phyloP scores from a whole-genome alignment of 2,797 vertebrate species.

The Phataginus tricuspis region DNA sequence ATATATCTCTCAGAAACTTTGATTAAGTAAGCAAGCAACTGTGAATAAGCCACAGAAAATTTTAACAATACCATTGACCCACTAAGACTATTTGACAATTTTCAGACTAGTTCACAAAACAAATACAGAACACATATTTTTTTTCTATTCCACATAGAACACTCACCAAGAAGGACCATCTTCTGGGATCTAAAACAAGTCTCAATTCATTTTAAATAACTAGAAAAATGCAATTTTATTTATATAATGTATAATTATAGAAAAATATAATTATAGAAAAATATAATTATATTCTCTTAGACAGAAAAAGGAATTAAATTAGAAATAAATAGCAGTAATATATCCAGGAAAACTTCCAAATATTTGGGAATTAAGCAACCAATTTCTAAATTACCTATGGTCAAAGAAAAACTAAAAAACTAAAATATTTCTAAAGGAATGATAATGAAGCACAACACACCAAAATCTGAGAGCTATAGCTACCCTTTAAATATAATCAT shows the following conservation, averaged over 20 bases:
- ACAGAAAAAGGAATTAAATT: neutral
- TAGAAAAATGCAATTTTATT: neutral
- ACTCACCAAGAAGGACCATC: neutral
- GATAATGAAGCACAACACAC: neutral
- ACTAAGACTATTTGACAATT: neutral
- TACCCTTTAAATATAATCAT: neutral
- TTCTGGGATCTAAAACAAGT: neutral
- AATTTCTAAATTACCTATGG: neutral
- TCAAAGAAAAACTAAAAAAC: neutral
- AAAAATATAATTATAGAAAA: too few species aligned
- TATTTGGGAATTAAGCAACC: conserved; percentile 15
- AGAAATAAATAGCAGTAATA: neutral
- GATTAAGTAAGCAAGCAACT: neutral
- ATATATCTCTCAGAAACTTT: neutral
- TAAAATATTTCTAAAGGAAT: neutral
- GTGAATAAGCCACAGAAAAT: neutral
- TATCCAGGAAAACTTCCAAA: neutral
- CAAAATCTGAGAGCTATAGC: neutral
- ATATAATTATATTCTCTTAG: neutral
- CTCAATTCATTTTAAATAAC: neutral
- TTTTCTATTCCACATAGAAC: neutral
- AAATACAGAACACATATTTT: neutral
- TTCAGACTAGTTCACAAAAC: neutral
- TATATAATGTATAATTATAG: too few species aligned
- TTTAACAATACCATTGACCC: neutral